Evolutionary conservation across 2,888 invertebrate species (phyloP), one percentile per base, ranked within the genome.

Genomic region (Euzophera pinguis): DNA sequence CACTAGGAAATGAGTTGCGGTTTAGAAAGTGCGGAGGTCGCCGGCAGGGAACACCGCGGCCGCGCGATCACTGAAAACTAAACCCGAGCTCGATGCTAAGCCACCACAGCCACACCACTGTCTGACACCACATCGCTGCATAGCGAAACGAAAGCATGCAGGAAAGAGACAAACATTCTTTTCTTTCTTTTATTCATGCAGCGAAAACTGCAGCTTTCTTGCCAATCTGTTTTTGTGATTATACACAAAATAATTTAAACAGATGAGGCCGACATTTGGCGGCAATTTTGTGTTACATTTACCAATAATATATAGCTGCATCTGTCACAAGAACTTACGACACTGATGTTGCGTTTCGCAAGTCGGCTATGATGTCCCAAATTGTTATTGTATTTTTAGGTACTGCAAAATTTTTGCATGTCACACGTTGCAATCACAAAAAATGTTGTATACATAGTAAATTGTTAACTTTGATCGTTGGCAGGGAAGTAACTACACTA

Each of bases 51-150:
- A 85, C 80, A 84, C 75, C 81, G 77, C 67, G 75, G 75, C 68
- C 81, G 84, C 89, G 82, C 78, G 84, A 78, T 75, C 79, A 81
- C 84, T 84, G 81, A 84, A 87, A 89, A 89, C 88, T 84, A 84
- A 83, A 72, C 66, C 70, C 64, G 73, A 73, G 73, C 64, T 74
- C 74, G 74, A 77, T 78, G 80, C 78, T 73, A 77, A 74, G 71
- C 65, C 60, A 57, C 53, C 60, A 16, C 59, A 52, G 56, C 57
- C 43, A 49, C 60, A 53, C 59, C 68, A 66, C 68, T 68, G 72
- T n/a, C n/a, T n/a, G n/a, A n/a, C 71, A 69, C 71, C 69, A 61
- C 69, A 57, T 67, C 67, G 58, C n/a, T n/a, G n/a, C n/a, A n/a
- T n/a, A n/a, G 68, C 67, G 64, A 64, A 75, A 82, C 73, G 88